These are phyloP conservation scores for Erythrolamprus reginae DNA, from an alignment of 2,113 vertebrate genomes.

Conservation along the genomic window DNA sequence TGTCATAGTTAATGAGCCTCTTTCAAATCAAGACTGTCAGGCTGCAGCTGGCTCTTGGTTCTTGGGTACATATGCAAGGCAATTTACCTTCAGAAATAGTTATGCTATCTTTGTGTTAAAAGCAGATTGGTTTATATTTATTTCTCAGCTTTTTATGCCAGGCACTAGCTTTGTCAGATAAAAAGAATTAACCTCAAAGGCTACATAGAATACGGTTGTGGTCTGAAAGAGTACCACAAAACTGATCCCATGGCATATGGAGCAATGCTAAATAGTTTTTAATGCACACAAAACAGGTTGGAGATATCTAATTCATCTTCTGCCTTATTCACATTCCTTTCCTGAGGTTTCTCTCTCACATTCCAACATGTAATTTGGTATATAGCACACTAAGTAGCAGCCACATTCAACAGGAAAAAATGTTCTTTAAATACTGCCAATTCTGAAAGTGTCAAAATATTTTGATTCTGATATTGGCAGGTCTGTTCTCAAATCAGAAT, in stretches of 20 bases:
- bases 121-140: background rate
- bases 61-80: accelerated
- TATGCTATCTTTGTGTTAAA: constrained; percentile 15
- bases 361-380: background rate
- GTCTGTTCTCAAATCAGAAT: background rate
- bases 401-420: background rate
- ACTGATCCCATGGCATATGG: background rate
- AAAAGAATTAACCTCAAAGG: background rate
- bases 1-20: constrained; percentile 11
- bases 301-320: background rate
- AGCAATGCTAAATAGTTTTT: background rate
- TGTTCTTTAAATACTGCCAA: background rate
- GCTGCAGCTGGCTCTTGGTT: accelerated
- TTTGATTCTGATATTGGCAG: background rate
- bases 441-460: background rate
- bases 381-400: background rate
- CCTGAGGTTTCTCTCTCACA: background rate
- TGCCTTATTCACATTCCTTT: background rate
- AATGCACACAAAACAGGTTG: background rate
- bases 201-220: background rate
- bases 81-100: background rate
- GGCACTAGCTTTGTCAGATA: background rate
- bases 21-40: background rate
- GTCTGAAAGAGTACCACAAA: background rate
- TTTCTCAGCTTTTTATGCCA: background rate